phyloP scores from a whole-genome alignment of 2,113 vertebrate species.

The Toxotes jaculatrix region DNA sequence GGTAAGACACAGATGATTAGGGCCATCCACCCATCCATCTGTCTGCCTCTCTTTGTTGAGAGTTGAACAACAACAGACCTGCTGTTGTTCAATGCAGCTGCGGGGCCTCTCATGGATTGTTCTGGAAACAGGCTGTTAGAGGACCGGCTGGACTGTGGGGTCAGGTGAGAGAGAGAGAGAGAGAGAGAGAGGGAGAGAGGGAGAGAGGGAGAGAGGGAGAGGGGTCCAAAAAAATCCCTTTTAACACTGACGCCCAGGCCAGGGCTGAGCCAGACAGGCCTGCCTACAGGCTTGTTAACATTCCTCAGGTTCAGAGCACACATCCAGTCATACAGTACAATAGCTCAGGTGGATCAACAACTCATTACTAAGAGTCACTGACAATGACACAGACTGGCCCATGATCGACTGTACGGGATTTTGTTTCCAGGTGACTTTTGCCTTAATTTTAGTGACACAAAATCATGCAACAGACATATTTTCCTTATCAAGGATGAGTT shows the following conservation, averaged over 20 bases:
- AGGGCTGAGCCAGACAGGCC: slow-evolving; percentile 39
- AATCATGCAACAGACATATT: not conserved
- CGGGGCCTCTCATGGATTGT: slow-evolving; percentile 69
- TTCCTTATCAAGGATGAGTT: slow-evolving; percentile 3
- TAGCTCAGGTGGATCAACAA: slow-evolving; percentile 56
- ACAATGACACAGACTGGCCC: not conserved
- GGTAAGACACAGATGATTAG: slow-evolving; percentile 38
- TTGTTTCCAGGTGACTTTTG: slow-evolving; percentile 9
- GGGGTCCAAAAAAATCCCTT: slow-evolving; percentile 52
- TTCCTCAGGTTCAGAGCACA: slow-evolving; percentile 63
- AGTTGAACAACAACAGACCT: slow-evolving; percentile 63
- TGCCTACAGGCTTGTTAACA: slow-evolving; percentile 59
- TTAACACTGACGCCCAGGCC: slow-evolving; percentile 42
- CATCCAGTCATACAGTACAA: slow-evolving; percentile 3
- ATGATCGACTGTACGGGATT: not conserved
- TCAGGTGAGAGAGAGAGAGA: slow-evolving; percentile 67
- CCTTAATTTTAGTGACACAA: not conserved
- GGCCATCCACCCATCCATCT: slow-evolving; percentile 40
- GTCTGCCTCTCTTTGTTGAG: slow-evolving; percentile 66
- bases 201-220: slow-evolving; percentile 17
- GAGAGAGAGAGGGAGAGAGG: slow-evolving; percentile 19
- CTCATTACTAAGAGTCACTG: slow-evolving; percentile 12
- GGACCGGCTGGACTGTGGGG: slow-evolving; percentile 59
- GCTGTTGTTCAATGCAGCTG: slow-evolving; percentile 69
- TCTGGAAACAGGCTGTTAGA: slow-evolving; percentile 75